phyloP scores from a whole-genome alignment of 2,888 invertebrate genomes.

The Synergus japonicus region DNA sequence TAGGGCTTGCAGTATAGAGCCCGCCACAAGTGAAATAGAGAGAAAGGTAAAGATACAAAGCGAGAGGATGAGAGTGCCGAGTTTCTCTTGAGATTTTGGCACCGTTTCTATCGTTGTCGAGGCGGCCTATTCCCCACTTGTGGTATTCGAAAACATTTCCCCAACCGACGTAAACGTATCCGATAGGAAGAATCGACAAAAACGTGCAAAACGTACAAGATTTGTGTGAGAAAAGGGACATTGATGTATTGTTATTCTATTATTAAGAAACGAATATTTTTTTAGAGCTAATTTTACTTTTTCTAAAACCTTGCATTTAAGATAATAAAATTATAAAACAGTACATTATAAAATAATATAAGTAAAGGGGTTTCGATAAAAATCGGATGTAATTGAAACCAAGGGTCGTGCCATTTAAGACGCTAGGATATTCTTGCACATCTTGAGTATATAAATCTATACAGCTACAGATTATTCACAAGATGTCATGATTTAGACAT shows the following conservation, averaged over 20 bases:
- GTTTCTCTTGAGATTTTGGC: constrained; percentile 74
- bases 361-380: too few species aligned
- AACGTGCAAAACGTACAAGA: constrained; percentile 44
- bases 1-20: constrained; percentile 50
- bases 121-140: constrained; percentile 68
- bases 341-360: too few species aligned
- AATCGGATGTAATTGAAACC: too few species aligned
- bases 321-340: too few species aligned
- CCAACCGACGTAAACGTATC: constrained; percentile 63
- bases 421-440: neutral
- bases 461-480: neutral
- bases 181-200: constrained; percentile 58
- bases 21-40: constrained; percentile 50
- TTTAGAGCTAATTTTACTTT: neutral
- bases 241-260: neutral
- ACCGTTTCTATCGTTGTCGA: constrained; percentile 63
- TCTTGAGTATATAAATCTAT: neutral
- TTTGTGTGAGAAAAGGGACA: constrained; percentile 2
- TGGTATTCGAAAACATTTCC: constrained; percentile 72
- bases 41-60: constrained; percentile 48
- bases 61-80: constrained; percentile 50
- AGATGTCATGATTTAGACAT: neutral
- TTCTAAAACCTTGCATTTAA: too few species aligned
- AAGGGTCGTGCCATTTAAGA: too few species aligned
- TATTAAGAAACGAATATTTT: neutral